These are phyloP conservation scores for Drosophila meridiana DNA, from an alignment of 2,888 invertebrate genomes.

Conservation along the genomic window DNA sequence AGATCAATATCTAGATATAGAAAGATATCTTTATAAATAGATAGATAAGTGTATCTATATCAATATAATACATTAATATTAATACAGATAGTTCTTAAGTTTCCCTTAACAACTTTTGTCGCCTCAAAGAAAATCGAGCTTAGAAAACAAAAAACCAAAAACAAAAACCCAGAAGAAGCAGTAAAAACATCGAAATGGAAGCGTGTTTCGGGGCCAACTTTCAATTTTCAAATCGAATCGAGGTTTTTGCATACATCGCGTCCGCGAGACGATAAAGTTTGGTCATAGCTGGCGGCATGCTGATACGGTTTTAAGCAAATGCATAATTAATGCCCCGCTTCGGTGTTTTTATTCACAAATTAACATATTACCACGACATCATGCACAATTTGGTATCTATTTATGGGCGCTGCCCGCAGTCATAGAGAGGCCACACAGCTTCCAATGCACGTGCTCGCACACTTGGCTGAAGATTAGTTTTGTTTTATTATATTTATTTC, in stretches of 20 bases:
- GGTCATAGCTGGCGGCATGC: slow-evolving; percentile 61
- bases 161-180: not conserved
- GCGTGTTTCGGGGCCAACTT: slow-evolving; percentile 84
- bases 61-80: not conserved
- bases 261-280: slow-evolving; percentile 49
- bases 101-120: not conserved
- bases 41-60: no score
- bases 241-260: slow-evolving; percentile 58
- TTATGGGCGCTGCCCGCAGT: slow-evolving; percentile 5
- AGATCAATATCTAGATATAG: no score
- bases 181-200: slow-evolving; percentile 50
- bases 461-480: slow-evolving; percentile 1
- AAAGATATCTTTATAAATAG: no score
- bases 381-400: slow-evolving; percentile 37
- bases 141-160: not conserved
- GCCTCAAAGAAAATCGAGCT: slow-evolving; percentile 7
- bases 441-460: slow-evolving; percentile 29
- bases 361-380: slow-evolving; percentile 50
- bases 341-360: slow-evolving; percentile 28
- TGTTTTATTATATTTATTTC: slow-evolving; percentile 2
- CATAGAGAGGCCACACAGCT: slow-evolving; percentile 14
- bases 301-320: slow-evolving; percentile 65
- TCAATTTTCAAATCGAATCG: slow-evolving; percentile 77
- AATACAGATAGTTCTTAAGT: no score
- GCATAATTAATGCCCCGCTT: slow-evolving; percentile 68